Base-by-base conservation (phyloP, 2,888 invertebrate genomes). In the Gryllus longicercus region DNA sequence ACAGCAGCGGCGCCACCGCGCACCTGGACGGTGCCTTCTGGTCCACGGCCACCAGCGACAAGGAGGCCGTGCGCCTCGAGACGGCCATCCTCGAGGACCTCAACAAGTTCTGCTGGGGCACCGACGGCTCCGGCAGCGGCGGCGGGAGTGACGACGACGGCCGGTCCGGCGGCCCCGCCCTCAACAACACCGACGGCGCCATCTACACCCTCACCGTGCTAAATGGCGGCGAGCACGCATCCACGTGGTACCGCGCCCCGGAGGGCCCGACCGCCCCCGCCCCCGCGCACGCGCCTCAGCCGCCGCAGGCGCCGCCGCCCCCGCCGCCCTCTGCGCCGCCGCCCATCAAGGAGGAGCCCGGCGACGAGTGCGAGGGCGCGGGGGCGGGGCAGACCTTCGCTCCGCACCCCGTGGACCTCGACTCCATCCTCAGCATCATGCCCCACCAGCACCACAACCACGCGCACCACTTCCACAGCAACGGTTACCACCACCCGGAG, bases 171-270 rank as follows among this genome's bases (percentile, higher is more conserved):
- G 38, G 38, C 3, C 18, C 50, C 21, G 75, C 75, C 12, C 51
- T 16, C 50, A 88, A 87, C 83, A 93, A 92, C 85, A 93, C 93
- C n/a, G 94, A 94, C 85, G 94, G 94, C 83, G 92, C 93, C 86
- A 95, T 95, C 85, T 95, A 95, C 87, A 95, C 95, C 81, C 88
- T 96, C 83, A 95, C 95, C 85, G 95, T 95, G 86, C 91, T 96
- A 85, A 95, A 95, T 87, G 94, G 93, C 84, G 92, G 93, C 84
- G 85, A 87, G 87, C 89, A 85, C 86, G 75, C 82, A 81, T 76
- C 87, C 85, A 75, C 81, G 82, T 90, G 86, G 88, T 89, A 86
- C 87, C 90, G 84, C 88, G 89, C 87, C 89, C 93, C 81, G 12
- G 80, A 79, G 12, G 21, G 91, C 38, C 91, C 91, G 86, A 91